Evolutionary conservation across 2,888 invertebrate genomes (phyloP).

Genomic region (Ommatoiulus sabulosus): DNA sequence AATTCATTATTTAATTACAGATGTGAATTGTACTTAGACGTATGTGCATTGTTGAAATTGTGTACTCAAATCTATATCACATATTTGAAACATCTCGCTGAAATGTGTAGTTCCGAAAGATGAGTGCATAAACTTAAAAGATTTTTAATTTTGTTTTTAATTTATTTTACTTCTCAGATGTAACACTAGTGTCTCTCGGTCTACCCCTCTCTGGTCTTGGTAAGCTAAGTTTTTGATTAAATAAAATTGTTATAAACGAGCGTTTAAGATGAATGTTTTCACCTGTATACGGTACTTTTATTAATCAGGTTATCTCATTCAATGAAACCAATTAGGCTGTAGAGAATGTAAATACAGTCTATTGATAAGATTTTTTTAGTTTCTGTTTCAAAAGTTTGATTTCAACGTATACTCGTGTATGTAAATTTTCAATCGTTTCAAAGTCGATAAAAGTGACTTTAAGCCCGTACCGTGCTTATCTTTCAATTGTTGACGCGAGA

Average conservation of each 20-base stretch:
- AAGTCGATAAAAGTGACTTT: no score
- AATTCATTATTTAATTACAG: neutral
- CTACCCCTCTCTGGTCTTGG: slow-evolving; percentile 43
- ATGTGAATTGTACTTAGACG: neutral
- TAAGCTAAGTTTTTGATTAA: slow-evolving; percentile 31
- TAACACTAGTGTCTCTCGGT: slow-evolving; percentile 43
- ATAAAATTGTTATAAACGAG: neutral
- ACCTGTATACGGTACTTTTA: neutral
- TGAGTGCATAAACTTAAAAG: neutral
- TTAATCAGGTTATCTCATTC: no score
- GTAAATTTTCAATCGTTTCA: no score
- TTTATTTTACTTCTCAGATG: slow-evolving; percentile 38
- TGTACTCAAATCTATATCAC: neutral
- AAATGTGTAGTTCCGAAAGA: neutral
- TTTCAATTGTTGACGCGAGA: no score
- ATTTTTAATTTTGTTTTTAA: slow-evolving; percentile 39
- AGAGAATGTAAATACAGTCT: neutral
- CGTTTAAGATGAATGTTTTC: neutral
- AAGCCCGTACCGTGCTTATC: no score
- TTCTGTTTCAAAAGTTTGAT: no score
- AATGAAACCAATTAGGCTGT: no score
- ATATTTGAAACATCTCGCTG: neutral
- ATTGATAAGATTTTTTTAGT: neutral
- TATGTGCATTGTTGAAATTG: neutral
- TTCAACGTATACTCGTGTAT: no score